Percentiles rank a stretch among this genome's conserved stretches.
phyloP scores from a whole-genome alignment of 2,888 invertebrate genomes.

The Hecatera dysodea region DNA sequence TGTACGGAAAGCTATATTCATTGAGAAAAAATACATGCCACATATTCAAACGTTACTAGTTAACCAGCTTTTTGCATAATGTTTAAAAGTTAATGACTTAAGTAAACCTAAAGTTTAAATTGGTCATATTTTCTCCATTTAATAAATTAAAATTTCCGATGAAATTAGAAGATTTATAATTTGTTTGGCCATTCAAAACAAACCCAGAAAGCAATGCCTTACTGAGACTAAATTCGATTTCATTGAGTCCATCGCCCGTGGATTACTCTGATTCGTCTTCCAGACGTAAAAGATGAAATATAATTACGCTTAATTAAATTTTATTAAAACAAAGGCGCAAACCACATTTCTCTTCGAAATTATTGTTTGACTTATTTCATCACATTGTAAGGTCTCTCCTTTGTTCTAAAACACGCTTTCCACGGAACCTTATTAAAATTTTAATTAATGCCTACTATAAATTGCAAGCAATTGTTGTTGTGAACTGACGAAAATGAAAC shows the following conservation, averaged over 20 bases:
- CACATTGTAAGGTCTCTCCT: constrained; percentile 75
- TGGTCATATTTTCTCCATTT: constrained; percentile 1
- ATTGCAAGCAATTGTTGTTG: constrained; percentile 74
- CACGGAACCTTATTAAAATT: constrained; percentile 79
- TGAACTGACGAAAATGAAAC: constrained; percentile 56
- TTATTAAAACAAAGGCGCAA: constrained; percentile 76
- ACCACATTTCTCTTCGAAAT: constrained; percentile 76
- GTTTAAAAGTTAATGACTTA: constrained; percentile 35
- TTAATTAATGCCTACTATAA: constrained; percentile 81
- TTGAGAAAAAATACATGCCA: constrained; percentile 25
- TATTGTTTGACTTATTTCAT: constrained; percentile 80
- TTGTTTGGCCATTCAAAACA: not conserved
- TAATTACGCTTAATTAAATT: constrained; percentile 77
- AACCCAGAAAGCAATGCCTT: not conserved
- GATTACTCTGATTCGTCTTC: constrained; percentile 63
- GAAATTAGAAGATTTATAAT: too few species aligned
- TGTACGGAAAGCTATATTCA: constrained; percentile 7
- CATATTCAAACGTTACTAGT: constrained; percentile 1
- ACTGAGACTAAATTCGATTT: constrained; percentile 35
- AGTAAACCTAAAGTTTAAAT: constrained; percentile 23
- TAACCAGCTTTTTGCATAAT: constrained; percentile 26
- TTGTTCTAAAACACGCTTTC: constrained; percentile 77
- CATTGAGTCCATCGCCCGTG: constrained; percentile 49
- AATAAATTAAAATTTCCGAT: too few species aligned
- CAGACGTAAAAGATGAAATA: constrained; percentile 70